Evolutionary conservation across 2,888 invertebrate species (phyloP).

Genomic region (Scaptomyza caliginosa): DNA sequence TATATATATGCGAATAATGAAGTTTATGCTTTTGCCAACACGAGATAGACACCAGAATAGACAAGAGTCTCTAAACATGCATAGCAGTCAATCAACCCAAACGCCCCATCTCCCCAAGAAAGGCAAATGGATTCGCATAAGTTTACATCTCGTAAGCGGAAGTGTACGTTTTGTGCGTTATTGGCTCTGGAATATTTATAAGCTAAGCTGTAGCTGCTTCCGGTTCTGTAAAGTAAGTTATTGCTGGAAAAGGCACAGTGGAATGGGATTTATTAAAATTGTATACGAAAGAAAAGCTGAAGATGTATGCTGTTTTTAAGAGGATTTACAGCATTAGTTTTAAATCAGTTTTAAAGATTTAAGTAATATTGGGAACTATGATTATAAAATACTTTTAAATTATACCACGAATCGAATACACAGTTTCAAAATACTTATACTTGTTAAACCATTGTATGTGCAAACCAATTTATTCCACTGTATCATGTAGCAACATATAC

Average conservation of each 20-base stretch:
- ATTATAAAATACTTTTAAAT: no score
- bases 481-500: slow-evolving; percentile 6
- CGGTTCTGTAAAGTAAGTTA: slow-evolving; percentile 32
- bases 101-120: neutral
- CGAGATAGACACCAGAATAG: neutral
- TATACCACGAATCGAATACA: no score
- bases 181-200: slow-evolving; percentile 66
- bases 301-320: no score
- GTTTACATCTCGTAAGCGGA: slow-evolving; percentile 57
- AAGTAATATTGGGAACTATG: neutral
- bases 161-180: slow-evolving; percentile 59
- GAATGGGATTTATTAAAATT: neutral
- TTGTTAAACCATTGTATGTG: neutral
- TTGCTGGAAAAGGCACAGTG: neutral
- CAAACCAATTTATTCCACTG: slow-evolving; percentile 13
- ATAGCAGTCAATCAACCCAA: slow-evolving; percentile 57
- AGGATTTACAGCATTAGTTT: no score
- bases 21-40: slow-evolving; percentile 50
- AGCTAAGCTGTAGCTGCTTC: slow-evolving; percentile 47
- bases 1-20: slow-evolving; percentile 57
- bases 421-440: neutral
- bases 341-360: neutral
- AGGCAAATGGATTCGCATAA: slow-evolving; percentile 33
- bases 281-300: no score
- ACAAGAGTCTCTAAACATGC: slow-evolving; percentile 13